Conservation (phyloP, 2,797 vertebrate genomes). For the Aselliscus stoliczkanus region DNA sequence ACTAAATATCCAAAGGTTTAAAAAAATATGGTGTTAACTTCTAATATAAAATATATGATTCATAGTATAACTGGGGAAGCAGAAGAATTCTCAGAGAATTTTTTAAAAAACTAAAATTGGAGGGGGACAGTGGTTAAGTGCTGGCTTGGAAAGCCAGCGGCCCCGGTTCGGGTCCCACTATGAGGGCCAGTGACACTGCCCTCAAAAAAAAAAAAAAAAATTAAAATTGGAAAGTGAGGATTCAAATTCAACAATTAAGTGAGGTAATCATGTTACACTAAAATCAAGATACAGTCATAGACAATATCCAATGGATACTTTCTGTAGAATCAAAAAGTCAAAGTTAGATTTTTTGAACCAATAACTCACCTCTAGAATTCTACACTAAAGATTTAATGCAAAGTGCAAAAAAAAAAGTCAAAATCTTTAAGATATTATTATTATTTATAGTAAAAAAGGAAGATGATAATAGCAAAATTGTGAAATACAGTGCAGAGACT, state of each 20-base stretch:
- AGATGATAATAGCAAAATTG: not conserved
- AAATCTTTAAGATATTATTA: not conserved
- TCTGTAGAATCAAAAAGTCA: not conserved
- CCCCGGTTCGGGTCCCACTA: no score
- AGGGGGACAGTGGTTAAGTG: no score
- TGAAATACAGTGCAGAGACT: not conserved
- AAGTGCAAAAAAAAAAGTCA: not conserved
- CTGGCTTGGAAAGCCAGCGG: no score
- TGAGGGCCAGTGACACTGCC: no score
- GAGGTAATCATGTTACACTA: not conserved
- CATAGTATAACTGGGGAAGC: not conserved
- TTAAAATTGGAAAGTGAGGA: conserved; percentile 13
- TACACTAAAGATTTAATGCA: not conserved
- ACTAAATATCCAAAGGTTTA: not conserved
- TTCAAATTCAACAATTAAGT: not conserved
- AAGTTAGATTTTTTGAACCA: not conserved
- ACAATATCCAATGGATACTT: not conserved
- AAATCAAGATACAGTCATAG: not conserved
- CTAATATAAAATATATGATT: not conserved
- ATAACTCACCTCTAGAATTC: not conserved
- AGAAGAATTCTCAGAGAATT: not conserved
- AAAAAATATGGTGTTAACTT: not conserved
- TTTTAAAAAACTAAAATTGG: conserved; percentile 32
- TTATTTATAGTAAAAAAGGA: not conserved
- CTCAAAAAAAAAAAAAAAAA: conserved; percentile 20